These are phyloP conservation scores for Origma solitaria DNA, from an alignment of 2,113 vertebrate species.

Conservation along the genomic window DNA sequence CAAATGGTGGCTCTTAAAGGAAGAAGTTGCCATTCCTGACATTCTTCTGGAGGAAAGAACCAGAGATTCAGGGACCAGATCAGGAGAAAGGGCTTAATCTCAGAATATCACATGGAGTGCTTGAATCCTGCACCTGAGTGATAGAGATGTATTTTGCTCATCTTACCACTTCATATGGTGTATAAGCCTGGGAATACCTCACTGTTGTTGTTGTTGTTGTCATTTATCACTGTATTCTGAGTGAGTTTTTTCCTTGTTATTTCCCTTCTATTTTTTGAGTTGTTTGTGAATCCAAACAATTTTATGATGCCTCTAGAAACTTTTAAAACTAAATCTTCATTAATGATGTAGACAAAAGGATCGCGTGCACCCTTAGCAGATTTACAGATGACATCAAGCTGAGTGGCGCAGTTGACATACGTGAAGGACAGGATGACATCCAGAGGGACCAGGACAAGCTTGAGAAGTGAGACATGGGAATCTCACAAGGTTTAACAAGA, in stretches of 20 bases:
- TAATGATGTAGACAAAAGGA: neutral
- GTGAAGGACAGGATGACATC: neutral
- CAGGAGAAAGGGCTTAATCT: neutral
- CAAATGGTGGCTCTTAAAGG: neutral
- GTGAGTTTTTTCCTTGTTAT: neutral
- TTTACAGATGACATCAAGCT: neutral
- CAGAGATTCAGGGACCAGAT: neutral
- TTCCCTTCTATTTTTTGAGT: neutral
- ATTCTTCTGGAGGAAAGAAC: neutral
- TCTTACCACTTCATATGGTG: neutral
- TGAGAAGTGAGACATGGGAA: neutral
- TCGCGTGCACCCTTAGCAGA: neutral
- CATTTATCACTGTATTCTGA: neutral
- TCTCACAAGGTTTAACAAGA: neutral
- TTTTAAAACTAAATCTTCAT: neutral
- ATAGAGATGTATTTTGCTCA: neutral
- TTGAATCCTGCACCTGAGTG: neutral
- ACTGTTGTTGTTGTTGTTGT: neutral
- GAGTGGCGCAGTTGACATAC: neutral
- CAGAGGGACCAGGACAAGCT: neutral
- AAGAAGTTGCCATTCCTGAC: neutral
- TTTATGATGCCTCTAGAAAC: neutral
- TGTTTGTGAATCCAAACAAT: neutral
- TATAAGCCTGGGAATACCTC: neutral
- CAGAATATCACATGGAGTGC: neutral